A percentile compares a stretch with the other conserved stretches of the same genome.
Evolutionary conservation across 2,888 invertebrate species (phyloP).

Genomic region (Sphaerophoria rueppellii): DNA sequence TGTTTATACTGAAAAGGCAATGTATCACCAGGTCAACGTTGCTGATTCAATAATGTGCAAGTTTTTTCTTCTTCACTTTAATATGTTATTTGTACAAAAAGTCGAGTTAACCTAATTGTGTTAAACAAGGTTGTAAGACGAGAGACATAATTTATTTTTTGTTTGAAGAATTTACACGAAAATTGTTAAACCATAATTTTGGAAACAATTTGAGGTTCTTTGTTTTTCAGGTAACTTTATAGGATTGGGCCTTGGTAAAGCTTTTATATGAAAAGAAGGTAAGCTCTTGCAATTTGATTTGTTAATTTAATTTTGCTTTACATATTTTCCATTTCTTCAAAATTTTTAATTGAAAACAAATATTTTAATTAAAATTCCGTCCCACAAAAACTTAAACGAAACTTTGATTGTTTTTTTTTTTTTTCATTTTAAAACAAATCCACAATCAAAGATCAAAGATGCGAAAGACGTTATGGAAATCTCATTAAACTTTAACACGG

Average conservation of each 20-base stretch:
- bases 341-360: too few relatives aligned
- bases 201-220: too few relatives aligned
- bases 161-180: too few relatives aligned
- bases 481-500: constrained; percentile 28
- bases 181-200: too few relatives aligned
- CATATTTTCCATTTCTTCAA: background rate
- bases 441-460: background rate
- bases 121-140: background rate
- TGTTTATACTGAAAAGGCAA: constrained; percentile 57
- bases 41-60: constrained; percentile 17
- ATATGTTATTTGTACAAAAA: constrained; percentile 11
- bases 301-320: background rate
- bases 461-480: constrained; percentile 24
- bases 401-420: background rate
- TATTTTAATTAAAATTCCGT: too few relatives aligned
- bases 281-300: background rate
- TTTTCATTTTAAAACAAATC: background rate
- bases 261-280: too few relatives aligned
- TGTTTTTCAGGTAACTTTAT: too few relatives aligned
- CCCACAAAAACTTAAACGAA: too few relatives aligned
- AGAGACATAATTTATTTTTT: too few relatives aligned
- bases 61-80: background rate
- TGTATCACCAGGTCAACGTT: constrained; percentile 57
- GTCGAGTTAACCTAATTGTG: constrained; percentile 7
- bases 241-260: too few relatives aligned